Conservation (phyloP, 2,113 vertebrate genomes). For the Sclerurus mexicanus region DNA sequence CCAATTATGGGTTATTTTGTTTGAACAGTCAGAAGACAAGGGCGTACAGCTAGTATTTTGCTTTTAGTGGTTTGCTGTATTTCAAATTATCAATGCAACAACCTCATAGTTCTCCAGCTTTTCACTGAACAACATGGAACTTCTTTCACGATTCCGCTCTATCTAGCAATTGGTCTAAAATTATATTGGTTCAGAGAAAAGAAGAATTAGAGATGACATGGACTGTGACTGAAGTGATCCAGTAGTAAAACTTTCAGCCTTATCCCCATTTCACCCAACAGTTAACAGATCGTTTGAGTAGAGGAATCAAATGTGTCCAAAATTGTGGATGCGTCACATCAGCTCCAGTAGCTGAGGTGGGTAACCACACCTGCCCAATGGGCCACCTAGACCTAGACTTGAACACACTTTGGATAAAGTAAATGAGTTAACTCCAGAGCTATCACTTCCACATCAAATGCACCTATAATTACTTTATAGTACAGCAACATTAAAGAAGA, state of each 20-base stretch:
- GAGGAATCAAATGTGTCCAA: not conserved
- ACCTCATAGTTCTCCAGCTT: not conserved
- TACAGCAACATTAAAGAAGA: not conserved
- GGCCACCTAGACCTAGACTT: not conserved
- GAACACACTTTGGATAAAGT: not conserved
- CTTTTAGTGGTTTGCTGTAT: not conserved
- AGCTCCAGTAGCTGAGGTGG: not conserved
- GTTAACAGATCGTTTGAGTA: not conserved
- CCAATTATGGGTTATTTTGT: not conserved
- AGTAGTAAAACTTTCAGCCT: not conserved
- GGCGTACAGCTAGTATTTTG: not conserved
- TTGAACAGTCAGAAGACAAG: not conserved
- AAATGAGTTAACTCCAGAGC: not conserved
- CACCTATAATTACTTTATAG: not conserved
- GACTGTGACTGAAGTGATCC: not conserved
- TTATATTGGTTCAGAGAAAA: not conserved
- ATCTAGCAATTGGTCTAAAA: not conserved
- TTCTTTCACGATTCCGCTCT: not conserved
- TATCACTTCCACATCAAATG: not conserved
- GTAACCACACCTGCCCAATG: not conserved
- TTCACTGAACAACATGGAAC: not conserved
- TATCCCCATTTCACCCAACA: not conserved
- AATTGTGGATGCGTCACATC: not conserved
- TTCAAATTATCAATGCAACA: not conserved
- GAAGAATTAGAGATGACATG: not conserved